Conservation (phyloP, 2,888 invertebrate genomes). For the Ormyrus labotus region DNA sequence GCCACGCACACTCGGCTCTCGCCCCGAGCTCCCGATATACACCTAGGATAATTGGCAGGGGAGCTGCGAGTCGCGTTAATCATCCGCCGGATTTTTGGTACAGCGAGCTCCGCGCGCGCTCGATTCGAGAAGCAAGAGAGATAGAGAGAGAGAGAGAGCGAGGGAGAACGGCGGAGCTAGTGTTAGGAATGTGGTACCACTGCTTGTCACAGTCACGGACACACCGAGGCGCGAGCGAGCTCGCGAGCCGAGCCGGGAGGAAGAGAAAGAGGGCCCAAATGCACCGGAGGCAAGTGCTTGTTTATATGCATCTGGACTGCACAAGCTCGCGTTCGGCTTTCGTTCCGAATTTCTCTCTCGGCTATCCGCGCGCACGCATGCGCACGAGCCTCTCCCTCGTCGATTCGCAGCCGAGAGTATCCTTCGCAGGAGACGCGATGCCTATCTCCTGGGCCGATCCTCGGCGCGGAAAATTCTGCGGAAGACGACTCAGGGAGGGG, state of each 20-base stretch:
- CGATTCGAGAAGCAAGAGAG: constrained; percentile 9
- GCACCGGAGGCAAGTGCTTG: constrained; percentile 30
- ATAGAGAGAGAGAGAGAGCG: constrained; percentile 38
- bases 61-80: no score
- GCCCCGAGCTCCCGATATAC: background rate
- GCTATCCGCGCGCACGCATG: background rate
- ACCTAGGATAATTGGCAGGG: no score
- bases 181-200: constrained; percentile 76
- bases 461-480: constrained; percentile 58
- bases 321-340: no score
- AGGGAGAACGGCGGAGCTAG: constrained; percentile 65
- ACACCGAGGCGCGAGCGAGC: constrained; percentile 52
- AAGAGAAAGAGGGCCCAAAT: constrained; percentile 7
- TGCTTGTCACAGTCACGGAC: constrained; percentile 74
- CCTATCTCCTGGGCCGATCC: constrained; percentile 65
- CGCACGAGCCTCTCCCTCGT: background rate
- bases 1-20: constrained; percentile 19
- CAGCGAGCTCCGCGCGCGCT: background rate
- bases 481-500: background rate
- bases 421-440: constrained; percentile 55
- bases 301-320: no score
- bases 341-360: background rate
- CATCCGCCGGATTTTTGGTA: no score
- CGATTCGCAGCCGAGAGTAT: constrained; percentile 62
- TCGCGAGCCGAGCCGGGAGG: background rate